These are phyloP conservation scores for Apocheima hispidaria DNA, from an alignment of 2,888 invertebrate species.

Conservation along the genomic window DNA sequence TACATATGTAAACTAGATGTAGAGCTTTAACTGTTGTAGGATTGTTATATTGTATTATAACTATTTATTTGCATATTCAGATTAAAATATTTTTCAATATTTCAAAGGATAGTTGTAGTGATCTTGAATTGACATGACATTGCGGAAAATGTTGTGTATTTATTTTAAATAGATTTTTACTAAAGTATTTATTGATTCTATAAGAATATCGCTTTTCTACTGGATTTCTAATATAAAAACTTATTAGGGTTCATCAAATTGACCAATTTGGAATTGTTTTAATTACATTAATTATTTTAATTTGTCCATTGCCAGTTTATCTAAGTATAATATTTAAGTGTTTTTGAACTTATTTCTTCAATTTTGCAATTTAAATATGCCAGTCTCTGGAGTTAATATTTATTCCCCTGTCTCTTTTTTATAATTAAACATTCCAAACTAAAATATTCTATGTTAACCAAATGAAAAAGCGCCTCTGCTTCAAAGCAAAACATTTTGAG, in stretches of 20 bases:
- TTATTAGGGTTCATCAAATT: conserved; percentile 8
- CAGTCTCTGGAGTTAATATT: background rate
- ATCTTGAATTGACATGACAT: conserved; percentile 26
- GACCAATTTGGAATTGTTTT: too few species aligned
- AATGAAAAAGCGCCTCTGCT: conserved; percentile 10
- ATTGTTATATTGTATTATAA: conserved; percentile 62
- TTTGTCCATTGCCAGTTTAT: conserved; percentile 5
- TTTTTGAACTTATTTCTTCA: conserved; percentile 5
- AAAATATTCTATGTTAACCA: conserved; percentile 8
- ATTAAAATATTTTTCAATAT: conserved; percentile 36
- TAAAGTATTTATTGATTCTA: conserved; percentile 32
- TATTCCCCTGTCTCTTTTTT: conserved; percentile 1
- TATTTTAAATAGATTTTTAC: conserved; percentile 27
- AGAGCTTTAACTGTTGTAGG: conserved; percentile 83
- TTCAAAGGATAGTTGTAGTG: conserved; percentile 12
- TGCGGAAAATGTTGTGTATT: conserved; percentile 29
- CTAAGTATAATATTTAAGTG: background rate
- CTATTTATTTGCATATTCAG: conserved; percentile 60
- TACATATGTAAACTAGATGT: conserved; percentile 82
- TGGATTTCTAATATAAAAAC: conserved; percentile 18
- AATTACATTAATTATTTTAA: background rate
- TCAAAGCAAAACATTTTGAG: conserved; percentile 21
- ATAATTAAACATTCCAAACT: conserved; percentile 40
- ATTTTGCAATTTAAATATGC: background rate
- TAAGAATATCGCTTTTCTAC: conserved; percentile 32